These are phyloP conservation scores for Julus scandinavius DNA, from an alignment of 2,888 invertebrate species.

Conservation along the genomic window DNA sequence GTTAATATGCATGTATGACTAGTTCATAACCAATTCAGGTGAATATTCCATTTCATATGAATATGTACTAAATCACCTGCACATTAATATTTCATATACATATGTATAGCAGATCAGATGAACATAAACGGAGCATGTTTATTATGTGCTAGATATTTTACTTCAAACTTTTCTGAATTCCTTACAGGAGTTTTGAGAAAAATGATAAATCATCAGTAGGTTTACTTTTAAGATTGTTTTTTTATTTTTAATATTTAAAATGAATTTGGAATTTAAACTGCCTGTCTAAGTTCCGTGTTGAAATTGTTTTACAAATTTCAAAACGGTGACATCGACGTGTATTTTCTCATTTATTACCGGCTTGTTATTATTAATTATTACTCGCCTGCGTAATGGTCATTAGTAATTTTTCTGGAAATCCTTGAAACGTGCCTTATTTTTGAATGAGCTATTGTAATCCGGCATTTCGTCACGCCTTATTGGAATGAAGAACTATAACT, in stretches of 20 bases:
- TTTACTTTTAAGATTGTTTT: not conserved
- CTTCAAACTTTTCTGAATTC: not conserved
- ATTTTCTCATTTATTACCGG: not conserved
- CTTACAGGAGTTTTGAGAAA: not conserved
- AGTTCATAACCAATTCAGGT: too few species aligned
- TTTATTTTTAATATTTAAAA: not conserved
- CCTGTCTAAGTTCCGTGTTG: not conserved
- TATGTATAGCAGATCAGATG: not conserved
- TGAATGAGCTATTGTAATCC: not conserved
- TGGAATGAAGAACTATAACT: not conserved
- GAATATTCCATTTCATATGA: too few species aligned
- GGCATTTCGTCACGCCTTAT: not conserved
- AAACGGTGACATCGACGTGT: not conserved
- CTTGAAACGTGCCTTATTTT: not conserved
- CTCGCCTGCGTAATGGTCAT: not conserved
- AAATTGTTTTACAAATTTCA: not conserved
- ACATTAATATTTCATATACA: too few species aligned
- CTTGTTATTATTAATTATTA: not conserved
- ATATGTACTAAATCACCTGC: too few species aligned
- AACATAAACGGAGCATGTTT: not conserved
- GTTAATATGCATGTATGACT: too few species aligned
- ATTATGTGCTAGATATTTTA: not conserved
- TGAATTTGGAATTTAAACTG: not conserved
- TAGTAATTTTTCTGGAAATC: conserved; percentile 11
- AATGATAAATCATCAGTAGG: not conserved